Percentiles rank a stretch among this genome's conserved stretches.
Conservation (phyloP, 2,888 invertebrate genomes). For the Meteorus colon region DNA sequence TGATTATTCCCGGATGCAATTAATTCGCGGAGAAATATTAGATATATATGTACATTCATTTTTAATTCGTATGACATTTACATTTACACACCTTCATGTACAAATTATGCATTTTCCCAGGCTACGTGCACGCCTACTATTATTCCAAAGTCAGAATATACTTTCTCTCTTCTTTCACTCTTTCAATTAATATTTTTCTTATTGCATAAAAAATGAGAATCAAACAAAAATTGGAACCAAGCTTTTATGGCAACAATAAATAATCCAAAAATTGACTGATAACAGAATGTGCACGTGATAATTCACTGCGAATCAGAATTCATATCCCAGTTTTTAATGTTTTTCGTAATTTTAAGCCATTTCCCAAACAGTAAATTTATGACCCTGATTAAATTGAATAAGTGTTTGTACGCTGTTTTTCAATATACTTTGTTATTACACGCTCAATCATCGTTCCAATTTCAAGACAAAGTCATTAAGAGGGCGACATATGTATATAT, state of each 20-base stretch:
- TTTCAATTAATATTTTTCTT: not conserved
- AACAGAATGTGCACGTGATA: conserved; percentile 16
- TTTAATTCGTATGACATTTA: conserved; percentile 36
- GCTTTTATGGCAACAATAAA: not conserved
- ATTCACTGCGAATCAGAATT: conserved; percentile 12
- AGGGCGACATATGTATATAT: not conserved
- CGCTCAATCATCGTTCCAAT: not conserved
- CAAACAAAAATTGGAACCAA: conserved; percentile 6
- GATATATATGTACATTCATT: conserved; percentile 13
- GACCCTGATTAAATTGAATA: conserved; percentile 20
- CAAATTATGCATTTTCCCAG: conserved; percentile 56
- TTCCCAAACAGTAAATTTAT: conserved; percentile 20
- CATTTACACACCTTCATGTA: conserved; percentile 57
- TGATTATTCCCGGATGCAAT: not conserved
- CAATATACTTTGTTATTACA: conserved; percentile 13
- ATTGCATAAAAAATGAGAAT: conserved; percentile 14
- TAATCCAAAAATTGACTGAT: conserved; percentile 22
- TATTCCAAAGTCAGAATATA: conserved; percentile 34
- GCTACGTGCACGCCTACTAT: conserved; percentile 37
- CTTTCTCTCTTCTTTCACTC: not conserved
- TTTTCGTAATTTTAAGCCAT: conserved; percentile 26
- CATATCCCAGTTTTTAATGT: conserved; percentile 23
- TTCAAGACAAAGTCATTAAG: not conserved
- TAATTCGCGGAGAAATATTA: not conserved
- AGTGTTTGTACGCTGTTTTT: conserved; percentile 39